Conservation (phyloP, 2,113 vertebrate genomes). For the Toxotes jaculatrix region DNA sequence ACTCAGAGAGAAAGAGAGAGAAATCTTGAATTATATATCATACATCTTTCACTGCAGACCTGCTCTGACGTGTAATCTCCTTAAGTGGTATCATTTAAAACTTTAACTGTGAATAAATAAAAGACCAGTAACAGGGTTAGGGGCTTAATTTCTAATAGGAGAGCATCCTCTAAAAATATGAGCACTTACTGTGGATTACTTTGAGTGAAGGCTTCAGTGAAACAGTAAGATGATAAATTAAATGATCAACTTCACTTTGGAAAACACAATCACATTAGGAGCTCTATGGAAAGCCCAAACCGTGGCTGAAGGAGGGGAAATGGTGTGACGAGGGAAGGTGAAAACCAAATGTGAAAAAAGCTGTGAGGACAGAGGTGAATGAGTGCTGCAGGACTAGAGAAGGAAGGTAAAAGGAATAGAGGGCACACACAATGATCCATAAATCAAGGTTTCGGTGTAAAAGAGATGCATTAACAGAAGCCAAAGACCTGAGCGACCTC, state of each 20-base stretch:
- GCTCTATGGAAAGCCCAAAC: neutral
- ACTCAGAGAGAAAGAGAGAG: neutral
- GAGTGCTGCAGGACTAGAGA: neutral
- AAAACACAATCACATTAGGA: conserved; percentile 35
- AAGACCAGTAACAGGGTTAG: neutral
- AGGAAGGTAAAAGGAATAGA: neutral
- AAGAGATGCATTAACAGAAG: neutral
- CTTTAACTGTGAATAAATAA: conserved; percentile 2
- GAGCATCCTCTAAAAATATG: conserved; percentile 18
- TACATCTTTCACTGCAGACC: neutral
- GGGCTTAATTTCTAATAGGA: neutral
- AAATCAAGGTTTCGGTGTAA: too few species aligned
- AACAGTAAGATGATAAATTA: conserved; percentile 9
- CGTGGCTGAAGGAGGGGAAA: neutral
- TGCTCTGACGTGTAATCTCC: neutral
- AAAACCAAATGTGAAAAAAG: neutral
- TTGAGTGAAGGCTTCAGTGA: conserved; percentile 11
- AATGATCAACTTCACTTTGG: conserved; percentile 22
- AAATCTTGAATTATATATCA: neutral
- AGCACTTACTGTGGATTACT: conserved; percentile 28
- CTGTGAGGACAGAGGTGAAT: neutral
- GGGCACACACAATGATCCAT: too few species aligned
- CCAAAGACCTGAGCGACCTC: neutral
- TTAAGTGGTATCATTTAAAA: conserved; percentile 1
- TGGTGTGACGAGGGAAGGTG: neutral